Evolutionary conservation across 2,888 invertebrate species (phyloP).

Genomic region (Archips xylosteana): DNA sequence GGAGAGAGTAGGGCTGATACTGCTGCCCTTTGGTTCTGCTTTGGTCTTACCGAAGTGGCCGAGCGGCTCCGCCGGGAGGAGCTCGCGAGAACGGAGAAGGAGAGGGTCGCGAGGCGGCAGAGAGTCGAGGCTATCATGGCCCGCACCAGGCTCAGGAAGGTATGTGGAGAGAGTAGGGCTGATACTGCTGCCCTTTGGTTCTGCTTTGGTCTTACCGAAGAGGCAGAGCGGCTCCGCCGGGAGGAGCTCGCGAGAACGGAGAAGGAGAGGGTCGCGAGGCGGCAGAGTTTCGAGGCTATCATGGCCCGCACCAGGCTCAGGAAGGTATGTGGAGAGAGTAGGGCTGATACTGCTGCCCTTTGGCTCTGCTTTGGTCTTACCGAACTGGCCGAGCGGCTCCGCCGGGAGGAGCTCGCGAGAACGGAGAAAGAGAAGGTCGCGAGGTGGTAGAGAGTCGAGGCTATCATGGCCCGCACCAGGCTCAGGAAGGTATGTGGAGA

Average conservation of each 20-base stretch:
- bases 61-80: slow-evolving; percentile 93
- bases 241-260: slow-evolving; percentile 96
- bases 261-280: slow-evolving; percentile 93
- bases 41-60: slow-evolving; percentile 89
- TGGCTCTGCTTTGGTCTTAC: slow-evolving; percentile 53
- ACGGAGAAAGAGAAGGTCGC: slow-evolving; percentile 96
- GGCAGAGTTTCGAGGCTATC: slow-evolving; percentile 96
- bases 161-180: slow-evolving; percentile 44
- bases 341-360: no score
- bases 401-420: slow-evolving; percentile 93
- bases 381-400: slow-evolving; percentile 94
- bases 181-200: no score
- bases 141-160: slow-evolving; percentile 89
- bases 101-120: slow-evolving; percentile 94
- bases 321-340: slow-evolving; percentile 62
- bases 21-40: no score
- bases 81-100: slow-evolving; percentile 95
- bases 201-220: slow-evolving; percentile 85
- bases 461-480: slow-evolving; percentile 96
- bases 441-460: slow-evolving; percentile 95
- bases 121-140: slow-evolving; percentile 97
- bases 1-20: no score
- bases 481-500: slow-evolving; percentile 68
- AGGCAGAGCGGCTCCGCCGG: slow-evolving; percentile 92
- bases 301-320: slow-evolving; percentile 93